Percentiles rank a stretch among this genome's conserved stretches.
These are phyloP conservation scores for Agrotis ipsilon DNA, from an alignment of 2,888 invertebrate species.

Conservation along the genomic window DNA sequence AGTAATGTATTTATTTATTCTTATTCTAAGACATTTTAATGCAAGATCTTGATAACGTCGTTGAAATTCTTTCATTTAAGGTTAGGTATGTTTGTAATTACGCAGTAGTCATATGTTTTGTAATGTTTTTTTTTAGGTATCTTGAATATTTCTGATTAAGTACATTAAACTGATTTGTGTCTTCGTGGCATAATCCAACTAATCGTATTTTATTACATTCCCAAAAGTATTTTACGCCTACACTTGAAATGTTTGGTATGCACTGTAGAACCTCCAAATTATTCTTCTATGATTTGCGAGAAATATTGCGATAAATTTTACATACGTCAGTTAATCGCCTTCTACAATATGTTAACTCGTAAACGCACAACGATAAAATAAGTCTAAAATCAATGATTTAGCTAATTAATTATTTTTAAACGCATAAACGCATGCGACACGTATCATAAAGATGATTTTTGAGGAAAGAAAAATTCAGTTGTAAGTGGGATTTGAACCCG, in stretches of 20 bases:
- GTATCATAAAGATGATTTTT: too few relatives aligned
- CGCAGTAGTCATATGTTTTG: constrained; percentile 6
- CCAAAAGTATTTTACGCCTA: background rate
- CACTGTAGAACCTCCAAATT: too few relatives aligned
- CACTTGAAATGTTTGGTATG: too few relatives aligned
- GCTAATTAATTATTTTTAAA: too few relatives aligned
- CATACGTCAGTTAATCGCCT: background rate
- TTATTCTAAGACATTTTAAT: constrained; percentile 45
- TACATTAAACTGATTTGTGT: constrained; percentile 51
- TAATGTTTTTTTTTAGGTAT: constrained; percentile 26
- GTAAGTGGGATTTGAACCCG: too few relatives aligned
- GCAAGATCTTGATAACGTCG: constrained; percentile 37
- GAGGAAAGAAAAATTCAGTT: too few relatives aligned
- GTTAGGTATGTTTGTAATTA: constrained; percentile 37
- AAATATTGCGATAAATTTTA: background rate
- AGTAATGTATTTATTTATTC: constrained; percentile 61
- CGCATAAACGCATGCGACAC: too few relatives aligned
- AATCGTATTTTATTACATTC: constrained; percentile 25
- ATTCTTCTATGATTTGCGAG: too few relatives aligned
- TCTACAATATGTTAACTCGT: background rate
- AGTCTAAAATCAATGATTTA: too few relatives aligned
- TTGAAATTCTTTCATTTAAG: constrained; percentile 35
- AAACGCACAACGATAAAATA: background rate
- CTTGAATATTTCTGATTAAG: constrained; percentile 35
- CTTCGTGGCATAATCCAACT: constrained; percentile 34